Conservation (phyloP, 1,140 invertebrate species). For the Heliconius congener region DNA sequence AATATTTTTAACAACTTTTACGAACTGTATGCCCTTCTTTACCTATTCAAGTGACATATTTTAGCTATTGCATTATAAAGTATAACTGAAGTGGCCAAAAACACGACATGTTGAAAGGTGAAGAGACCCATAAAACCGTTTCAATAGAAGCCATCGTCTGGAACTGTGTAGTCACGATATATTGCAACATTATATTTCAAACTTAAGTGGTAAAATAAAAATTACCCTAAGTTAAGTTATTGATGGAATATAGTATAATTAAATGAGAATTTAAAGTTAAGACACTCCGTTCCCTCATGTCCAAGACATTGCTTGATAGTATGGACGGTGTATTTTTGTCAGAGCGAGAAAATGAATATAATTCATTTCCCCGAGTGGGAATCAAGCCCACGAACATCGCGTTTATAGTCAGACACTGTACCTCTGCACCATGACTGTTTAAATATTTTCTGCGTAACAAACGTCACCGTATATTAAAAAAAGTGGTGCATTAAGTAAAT, state of each 20-base stretch:
- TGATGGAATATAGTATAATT: background rate
- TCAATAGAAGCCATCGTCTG: background rate
- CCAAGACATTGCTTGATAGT: too few species aligned
- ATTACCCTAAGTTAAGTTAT: background rate
- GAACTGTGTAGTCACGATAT: background rate
- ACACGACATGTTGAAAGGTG: constrained; percentile 23
- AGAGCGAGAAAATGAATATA: too few species aligned
- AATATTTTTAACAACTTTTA: background rate
- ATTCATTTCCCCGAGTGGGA: too few species aligned
- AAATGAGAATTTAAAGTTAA: too few species aligned
- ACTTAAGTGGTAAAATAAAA: background rate
- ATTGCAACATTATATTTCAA: constrained; percentile 3
- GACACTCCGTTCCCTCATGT: too few species aligned
- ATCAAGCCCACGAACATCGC: too few species aligned
- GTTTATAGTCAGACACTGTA: too few species aligned
- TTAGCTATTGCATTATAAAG: background rate
- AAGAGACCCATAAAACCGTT: constrained; percentile 14
- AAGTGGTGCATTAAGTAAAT: too few species aligned
- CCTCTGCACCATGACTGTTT: too few species aligned
- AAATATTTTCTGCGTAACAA: too few species aligned
- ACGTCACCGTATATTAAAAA: too few species aligned
- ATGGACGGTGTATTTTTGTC: too few species aligned
- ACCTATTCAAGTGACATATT: background rate
- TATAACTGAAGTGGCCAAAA: background rate
- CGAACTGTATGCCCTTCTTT: background rate